A percentile compares a stretch with the other conserved stretches of the same genome.
Evolutionary conservation across 2,113 vertebrate genomes (phyloP).

Genomic region (Pterocles orientalis): DNA sequence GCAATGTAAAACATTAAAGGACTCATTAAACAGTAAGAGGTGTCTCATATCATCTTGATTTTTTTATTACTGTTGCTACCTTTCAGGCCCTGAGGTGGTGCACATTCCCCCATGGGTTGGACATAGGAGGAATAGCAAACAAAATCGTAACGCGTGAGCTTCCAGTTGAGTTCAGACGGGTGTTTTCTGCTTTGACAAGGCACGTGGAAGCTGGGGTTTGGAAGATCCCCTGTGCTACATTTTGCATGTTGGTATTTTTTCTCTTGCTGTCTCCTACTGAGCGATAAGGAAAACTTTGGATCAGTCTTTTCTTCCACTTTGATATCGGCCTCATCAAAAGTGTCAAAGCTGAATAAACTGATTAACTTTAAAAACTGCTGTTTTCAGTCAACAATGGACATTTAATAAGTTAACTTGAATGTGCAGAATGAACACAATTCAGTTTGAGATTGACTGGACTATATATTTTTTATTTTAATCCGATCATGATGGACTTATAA

Average conservation of each 20-base stretch:
- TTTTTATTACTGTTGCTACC: conserved; percentile 80
- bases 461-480: conserved; percentile 74
- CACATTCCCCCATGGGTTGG: conserved; percentile 76
- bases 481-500: conserved; percentile 79
- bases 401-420: conserved; percentile 74
- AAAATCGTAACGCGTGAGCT: conserved; percentile 45
- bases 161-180: conserved; percentile 70
- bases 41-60: conserved; percentile 82
- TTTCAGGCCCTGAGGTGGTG: conserved; percentile 77
- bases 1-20: conserved; percentile 84
- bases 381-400: conserved; percentile 79
- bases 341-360: conserved; percentile 78
- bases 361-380: conserved; percentile 77
- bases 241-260: conserved; percentile 65
- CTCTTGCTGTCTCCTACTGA: conserved; percentile 77
- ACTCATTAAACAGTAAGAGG: conserved; percentile 80
- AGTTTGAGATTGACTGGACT: conserved; percentile 74
- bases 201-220: conserved; percentile 75
- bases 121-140: conserved; percentile 73
- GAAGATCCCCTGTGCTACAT: conserved; percentile 73
- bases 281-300: conserved; percentile 75
- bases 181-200: conserved; percentile 70
- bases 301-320: conserved; percentile 75
- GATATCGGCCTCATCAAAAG: conserved; percentile 75
- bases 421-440: conserved; percentile 72